phyloP scores from a whole-genome alignment of 1,140 invertebrate species.

The Pseudomyrmex flavicornis region DNA sequence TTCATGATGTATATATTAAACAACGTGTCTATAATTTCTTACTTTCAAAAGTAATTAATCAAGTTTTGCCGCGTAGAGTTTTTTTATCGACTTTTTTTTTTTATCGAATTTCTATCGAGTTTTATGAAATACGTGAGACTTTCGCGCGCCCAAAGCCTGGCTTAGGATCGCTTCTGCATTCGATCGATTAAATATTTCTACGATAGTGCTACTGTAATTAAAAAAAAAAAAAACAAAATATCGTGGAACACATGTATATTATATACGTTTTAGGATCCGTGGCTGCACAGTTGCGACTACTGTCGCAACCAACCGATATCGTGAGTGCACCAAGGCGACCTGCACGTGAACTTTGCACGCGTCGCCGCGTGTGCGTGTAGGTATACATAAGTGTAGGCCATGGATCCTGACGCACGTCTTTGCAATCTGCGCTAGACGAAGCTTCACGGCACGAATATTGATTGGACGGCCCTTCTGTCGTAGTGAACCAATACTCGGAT shows the following conservation, averaged over 20 bases:
- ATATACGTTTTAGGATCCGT: conserved; percentile 50
- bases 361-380: not conserved
- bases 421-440: conserved; percentile 34
- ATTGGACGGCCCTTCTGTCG: conserved; percentile 4
- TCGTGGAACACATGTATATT: conserved; percentile 15
- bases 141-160: conserved; percentile 6
- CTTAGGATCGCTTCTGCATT: conserved; percentile 22
- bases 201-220: not conserved
- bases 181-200: conserved; percentile 22
- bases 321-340: conserved; percentile 31
- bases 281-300: conserved; percentile 27
- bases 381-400: conserved; percentile 57
- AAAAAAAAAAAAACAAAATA: not conserved
- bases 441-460: conserved; percentile 26
- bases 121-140: conserved; percentile 15
- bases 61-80: no score
- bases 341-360: conserved; percentile 28
- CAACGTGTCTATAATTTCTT: not conserved
- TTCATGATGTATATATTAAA: not conserved
- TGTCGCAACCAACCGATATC: conserved; percentile 26
- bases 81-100: not conserved
- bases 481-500: not conserved
- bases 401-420: conserved; percentile 49
- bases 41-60: not conserved
- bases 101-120: conserved; percentile 6